Evolutionary conservation across 2,888 invertebrate species (phyloP), one percentile per base, ranked within the genome.

Genomic region (Notodonta dromedarius): DNA sequence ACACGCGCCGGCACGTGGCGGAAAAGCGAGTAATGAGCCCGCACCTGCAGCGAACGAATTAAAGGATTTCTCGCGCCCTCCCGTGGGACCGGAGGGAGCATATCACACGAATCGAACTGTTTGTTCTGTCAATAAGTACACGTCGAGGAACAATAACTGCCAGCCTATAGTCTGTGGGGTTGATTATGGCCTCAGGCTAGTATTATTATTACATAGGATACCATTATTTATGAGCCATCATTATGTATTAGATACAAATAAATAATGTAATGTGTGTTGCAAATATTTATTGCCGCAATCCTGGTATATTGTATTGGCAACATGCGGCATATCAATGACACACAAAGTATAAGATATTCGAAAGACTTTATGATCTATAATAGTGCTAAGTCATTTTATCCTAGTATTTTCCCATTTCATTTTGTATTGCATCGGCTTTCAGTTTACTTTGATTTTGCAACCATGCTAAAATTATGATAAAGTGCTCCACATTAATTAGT

Each of bases 31-130:
- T 92, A 93, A 93, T 93, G 91, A 93, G 87, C 86, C 87, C 87
- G 89, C 93, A 93, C 93, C 93, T 93, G 93, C 92, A 89, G 79
- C 84, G 78, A 78, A 86, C 84, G 91, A 87, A 92, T 93, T 93
- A 92, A 86, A 88, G 92, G 93, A 93, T 93, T 91, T 93, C 89
- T 92, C 90, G 91, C 93, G 90, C 93, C 93, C 92, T 91, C 93
- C 90, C 93, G 92, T 93, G 93, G 91, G 93, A 93, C 74, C 85
- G 83, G 78, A 84, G 85, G 82, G 82, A 74, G 69, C 70, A 63
- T 74, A 80, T 73, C 76, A 73, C 73, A 77, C 73, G 80, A 82
- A 80, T 77, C 80, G 82, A 80, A 82, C 76, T 87, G 88, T 90
- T 91, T 90, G 80, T 81, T 86, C 83, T 80, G 89, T 89, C 90